Base-by-base conservation (phyloP, 2,888 invertebrate species). In the Dinocampus coccinellae region DNA sequence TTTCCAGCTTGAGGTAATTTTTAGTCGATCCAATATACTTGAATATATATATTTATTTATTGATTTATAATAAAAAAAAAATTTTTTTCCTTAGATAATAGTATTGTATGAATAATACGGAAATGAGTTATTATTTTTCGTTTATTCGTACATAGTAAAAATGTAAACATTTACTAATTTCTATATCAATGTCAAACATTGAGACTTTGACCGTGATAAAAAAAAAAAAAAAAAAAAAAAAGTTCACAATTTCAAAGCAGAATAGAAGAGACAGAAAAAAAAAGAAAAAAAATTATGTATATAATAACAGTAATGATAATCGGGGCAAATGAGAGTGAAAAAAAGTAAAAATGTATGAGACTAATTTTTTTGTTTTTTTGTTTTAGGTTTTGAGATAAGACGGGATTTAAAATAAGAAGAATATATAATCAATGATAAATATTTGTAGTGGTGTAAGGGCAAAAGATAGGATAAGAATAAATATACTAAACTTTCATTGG, bases 151-250 rank as follows among this genome's bases (percentile, higher is more conserved):
- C n/a, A n/a, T n/a, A n/a, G n/a, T n/a, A n/a, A n/a, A n/a, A n/a
- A n/a, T n/a, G n/a, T n/a, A n/a, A n/a, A n/a, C n/a, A n/a, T n/a
- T n/a, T n/a, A 39, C 13, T n/a, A 13, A 36, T 36, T 36, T 13
- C 11, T 13, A 39, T 39, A 13, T 39, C 3, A 39, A n/a, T 39
- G 39, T 39, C 13, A 39, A 47, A 47, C 3, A 63, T 60, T 60
- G 1, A 60, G 34, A 60, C 60, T 60, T 60, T 60, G 60, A 33
- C 34, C 60, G 16, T 34, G 60, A 16, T 47, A 47, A 47, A 20
- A 29, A 22, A 4, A 7, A 16, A 20, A 10, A 60, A 0, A 10
- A 34, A 33, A 60, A 34, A 11, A 34, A 11, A 33, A 57, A 29
- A 57, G 0, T 34, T 16, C 34, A 47, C 16, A 7, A 47, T 6